Evolutionary conservation across 2,113 vertebrate genomes (phyloP).

Genomic region (Miniopterus natalensis): DNA sequence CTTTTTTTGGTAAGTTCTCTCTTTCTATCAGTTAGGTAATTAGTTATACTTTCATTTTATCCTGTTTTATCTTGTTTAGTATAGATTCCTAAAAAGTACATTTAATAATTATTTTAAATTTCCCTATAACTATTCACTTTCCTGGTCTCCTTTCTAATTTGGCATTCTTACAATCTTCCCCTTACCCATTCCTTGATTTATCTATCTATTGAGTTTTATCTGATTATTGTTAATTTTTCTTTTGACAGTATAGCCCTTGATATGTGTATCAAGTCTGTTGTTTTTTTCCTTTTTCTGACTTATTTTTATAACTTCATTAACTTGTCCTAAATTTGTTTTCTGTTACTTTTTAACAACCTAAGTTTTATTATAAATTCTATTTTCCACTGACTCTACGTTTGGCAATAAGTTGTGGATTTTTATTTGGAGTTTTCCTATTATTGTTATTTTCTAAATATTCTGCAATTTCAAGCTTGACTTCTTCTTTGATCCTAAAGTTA

Average conservation of each 20-base stretch:
- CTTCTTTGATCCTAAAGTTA: slow-evolving; percentile 3
- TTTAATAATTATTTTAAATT: not conserved
- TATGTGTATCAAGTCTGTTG: not conserved
- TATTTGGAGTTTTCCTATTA: slow-evolving; percentile 38
- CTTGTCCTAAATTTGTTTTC: not conserved
- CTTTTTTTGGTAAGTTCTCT: not conserved
- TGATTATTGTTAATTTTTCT: slow-evolving; percentile 4
- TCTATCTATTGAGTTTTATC: not conserved
- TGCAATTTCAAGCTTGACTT: not conserved
- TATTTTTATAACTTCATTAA: not conserved
- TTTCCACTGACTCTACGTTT: slow-evolving; percentile 15
- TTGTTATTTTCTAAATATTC: slow-evolving; percentile 35
- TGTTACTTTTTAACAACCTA: not conserved
- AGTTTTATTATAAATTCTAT: slow-evolving; percentile 29
- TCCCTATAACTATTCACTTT: not conserved
- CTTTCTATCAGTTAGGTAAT: not conserved
- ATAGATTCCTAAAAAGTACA: not conserved
- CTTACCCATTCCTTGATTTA: not conserved
- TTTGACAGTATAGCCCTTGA: not conserved
- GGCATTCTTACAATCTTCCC: not conserved
- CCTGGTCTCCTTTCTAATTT: not conserved
- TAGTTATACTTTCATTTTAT: not conserved
- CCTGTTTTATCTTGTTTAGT: not conserved
- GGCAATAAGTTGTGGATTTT: slow-evolving; percentile 11
- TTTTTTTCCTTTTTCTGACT: not conserved